Percentiles rank a stretch among this genome's conserved stretches.
phyloP scores from a whole-genome alignment of 2,888 invertebrate genomes.

The Ceraclea dissimilis region DNA sequence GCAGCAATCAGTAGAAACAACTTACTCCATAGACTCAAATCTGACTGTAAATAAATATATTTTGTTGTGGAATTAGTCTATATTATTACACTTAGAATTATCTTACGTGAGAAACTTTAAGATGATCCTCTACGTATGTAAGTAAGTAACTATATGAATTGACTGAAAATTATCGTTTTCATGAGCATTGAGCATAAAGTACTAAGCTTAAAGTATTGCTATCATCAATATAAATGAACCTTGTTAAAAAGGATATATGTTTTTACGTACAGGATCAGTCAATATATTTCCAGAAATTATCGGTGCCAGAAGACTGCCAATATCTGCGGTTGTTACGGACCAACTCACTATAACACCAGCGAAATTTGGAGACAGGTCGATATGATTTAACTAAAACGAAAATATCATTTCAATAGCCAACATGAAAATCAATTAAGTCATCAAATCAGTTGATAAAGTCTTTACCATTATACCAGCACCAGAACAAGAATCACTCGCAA shows the following conservation, averaged over 20 bases:
- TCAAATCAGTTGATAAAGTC: too few relatives aligned
- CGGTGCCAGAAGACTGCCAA: conserved; percentile 9
- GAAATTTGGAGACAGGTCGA: conserved; percentile 22
- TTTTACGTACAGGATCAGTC: conserved; percentile 18
- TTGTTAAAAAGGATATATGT: too few relatives aligned
- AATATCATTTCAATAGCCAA: neutral
- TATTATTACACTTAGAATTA: too few relatives aligned
- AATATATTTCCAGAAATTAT: conserved; percentile 14
- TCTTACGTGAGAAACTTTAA: too few relatives aligned
- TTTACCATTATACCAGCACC: conserved; percentile 15
- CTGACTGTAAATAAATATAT: conserved; percentile 17
- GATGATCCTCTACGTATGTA: too few relatives aligned
- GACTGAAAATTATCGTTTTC: too few relatives aligned
- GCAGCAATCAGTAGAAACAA: conserved; percentile 12
- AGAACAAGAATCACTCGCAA: conserved; percentile 7
- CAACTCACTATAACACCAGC: conserved; percentile 16
- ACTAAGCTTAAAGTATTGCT: too few relatives aligned
- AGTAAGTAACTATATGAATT: too few relatives aligned
- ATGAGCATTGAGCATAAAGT: too few relatives aligned
- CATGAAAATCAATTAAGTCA: too few relatives aligned
- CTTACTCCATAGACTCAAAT: conserved; percentile 12
- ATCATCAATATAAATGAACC: too few relatives aligned
- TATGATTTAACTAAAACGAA: conserved; percentile 19
- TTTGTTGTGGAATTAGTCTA: too few relatives aligned
- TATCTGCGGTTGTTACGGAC: conserved; percentile 8